Percentiles rank a stretch among this genome's conserved stretches.
These are phyloP conservation scores for Cochlearius cochlearius DNA, from an alignment of 2,113 vertebrate species.

Conservation along the genomic window DNA sequence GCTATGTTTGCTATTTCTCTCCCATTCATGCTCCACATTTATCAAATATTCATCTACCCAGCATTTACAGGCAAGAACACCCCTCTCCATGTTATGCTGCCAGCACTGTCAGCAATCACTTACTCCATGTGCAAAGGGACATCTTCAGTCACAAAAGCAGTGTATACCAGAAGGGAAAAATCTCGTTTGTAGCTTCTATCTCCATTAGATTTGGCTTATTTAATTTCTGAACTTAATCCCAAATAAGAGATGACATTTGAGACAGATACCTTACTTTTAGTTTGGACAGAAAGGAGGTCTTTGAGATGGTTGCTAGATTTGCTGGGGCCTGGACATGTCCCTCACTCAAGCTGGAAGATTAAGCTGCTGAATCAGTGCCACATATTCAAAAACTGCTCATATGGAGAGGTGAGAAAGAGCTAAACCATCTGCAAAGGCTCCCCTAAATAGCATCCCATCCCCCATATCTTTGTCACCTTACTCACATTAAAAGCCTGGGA, in stretches of 20 bases:
- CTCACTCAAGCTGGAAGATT: not conserved
- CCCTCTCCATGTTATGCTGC: not conserved
- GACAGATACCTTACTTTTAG: not conserved
- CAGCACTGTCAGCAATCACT: not conserved
- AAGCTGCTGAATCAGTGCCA: not conserved
- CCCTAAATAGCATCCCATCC: not conserved
- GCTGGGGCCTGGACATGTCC: not conserved
- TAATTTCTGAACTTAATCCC: not conserved
- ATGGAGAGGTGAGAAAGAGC: not conserved
- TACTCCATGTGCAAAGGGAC: not conserved
- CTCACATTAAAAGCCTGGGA: not conserved
- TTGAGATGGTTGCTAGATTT: not conserved
- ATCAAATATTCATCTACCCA: not conserved
- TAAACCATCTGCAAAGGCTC: not conserved
- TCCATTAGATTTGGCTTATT: not conserved
- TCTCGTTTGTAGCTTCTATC: not conserved
- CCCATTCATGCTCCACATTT: not conserved
- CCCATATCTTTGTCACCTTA: not conserved
- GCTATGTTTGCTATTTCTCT: not conserved
- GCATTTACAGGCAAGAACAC: not conserved
- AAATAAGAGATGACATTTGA: not conserved
- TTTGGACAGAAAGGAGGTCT: not conserved
- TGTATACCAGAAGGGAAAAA: not conserved
- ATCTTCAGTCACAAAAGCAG: not conserved
- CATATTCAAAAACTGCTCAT: not conserved